Evolutionary conservation across 2,888 invertebrate genomes (phyloP), one percentile per base, ranked within the genome.

Genomic region (Heteromurus nitidus): DNA sequence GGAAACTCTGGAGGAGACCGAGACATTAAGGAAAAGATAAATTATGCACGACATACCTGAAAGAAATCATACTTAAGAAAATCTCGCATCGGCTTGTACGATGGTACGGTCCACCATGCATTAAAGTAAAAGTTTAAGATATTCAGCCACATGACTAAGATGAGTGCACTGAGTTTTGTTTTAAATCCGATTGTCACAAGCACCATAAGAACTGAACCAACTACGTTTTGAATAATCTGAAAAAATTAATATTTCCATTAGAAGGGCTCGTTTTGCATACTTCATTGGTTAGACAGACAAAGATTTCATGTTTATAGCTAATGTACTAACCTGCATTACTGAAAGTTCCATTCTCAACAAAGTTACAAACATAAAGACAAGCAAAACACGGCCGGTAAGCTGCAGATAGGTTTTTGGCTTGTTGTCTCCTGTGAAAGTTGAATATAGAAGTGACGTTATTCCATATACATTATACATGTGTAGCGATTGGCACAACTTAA

Each of bases 41-140:
- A n/a, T n/a, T 24, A 24, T 24, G 16, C 5, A 24, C 3, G 18
- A 3, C 89, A 90, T 90, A 96, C 96, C 93, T 99, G 99, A 95
- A 99, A 99, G 92, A 99, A 99, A 91, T 99, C 99, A 89, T 99
- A 99, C 92, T 99, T 99, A 87, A 99, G 94, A 92, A 99, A 99
- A 91, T 99, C 99, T 89, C 99, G 92, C 87, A 99, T 94, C 73
- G 98, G 98, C 88, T 97, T 97, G 90, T 97, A 95, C 7, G 95
- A 92, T 2, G 98, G 97, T 89, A 99, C 94, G 88, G 93, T 92
- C 99, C 99, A 99, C 96, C 97, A 99, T 86, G 97, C 96, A 90
- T 99, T 99, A 90, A 98, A 96, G 90, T 98, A 99, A 87, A 99
- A 92, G 91, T 99, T 99, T 88, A 99, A 93, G 60, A 94, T 91